phyloP scores from a whole-genome alignment of 1,140 invertebrate genomes.

The Brachystomella parvula region DNA sequence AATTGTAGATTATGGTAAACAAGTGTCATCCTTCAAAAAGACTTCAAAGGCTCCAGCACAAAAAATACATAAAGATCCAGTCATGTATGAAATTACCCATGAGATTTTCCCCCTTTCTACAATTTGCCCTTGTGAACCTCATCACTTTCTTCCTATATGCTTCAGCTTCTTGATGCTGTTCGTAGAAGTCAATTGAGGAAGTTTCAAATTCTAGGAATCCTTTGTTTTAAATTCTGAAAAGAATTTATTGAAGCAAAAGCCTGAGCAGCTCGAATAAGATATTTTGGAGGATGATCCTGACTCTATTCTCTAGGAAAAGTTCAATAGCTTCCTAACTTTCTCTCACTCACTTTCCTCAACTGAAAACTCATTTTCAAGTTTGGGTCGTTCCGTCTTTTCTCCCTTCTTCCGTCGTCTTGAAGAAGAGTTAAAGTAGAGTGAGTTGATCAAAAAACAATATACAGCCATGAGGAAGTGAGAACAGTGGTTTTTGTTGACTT shows the following conservation, averaged over 20 bases:
- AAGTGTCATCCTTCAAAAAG: conserved; percentile 21
- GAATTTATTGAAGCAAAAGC: background rate
- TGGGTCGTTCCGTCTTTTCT: too few relatives aligned
- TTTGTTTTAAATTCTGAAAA: background rate
- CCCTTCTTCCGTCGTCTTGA: too few relatives aligned
- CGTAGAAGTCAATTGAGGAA: background rate
- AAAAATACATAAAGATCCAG: background rate
- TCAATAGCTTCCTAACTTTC: too few relatives aligned
- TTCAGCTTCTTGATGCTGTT: background rate
- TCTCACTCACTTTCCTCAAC: too few relatives aligned
- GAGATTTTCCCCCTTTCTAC: background rate
- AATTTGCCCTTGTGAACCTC: background rate
- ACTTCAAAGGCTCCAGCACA: background rate
- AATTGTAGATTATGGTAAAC: conserved; percentile 26
- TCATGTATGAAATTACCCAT: conserved; percentile 24
- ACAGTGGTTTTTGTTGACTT: background rate
- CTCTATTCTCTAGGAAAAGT: too few relatives aligned
- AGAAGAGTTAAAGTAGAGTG: background rate
- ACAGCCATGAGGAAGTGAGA: background rate
- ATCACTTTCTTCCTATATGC: background rate
- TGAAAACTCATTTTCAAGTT: too few relatives aligned
- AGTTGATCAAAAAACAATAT: conserved; percentile 7
- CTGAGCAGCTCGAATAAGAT: background rate
- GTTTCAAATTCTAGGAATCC: background rate
- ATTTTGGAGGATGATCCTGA: background rate